phyloP scores from a whole-genome alignment of 2,888 invertebrate genomes.

The Andrena flavipes region DNA sequence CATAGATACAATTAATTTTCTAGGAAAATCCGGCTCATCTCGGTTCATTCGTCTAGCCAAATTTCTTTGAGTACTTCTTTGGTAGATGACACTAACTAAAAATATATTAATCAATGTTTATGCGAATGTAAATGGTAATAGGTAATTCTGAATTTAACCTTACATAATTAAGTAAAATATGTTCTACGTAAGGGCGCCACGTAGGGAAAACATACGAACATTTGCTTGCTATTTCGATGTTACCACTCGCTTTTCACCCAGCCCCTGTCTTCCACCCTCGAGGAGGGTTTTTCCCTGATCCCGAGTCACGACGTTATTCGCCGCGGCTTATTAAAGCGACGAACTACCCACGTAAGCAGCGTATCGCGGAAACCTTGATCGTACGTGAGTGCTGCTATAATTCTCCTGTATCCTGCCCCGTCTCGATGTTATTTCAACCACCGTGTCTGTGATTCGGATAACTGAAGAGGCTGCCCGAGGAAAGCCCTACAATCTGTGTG shows the following conservation, averaged over 20 bases:
- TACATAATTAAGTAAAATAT: no score
- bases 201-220: conserved; percentile 34
- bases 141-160: no score
- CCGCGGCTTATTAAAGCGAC: conserved; percentile 37
- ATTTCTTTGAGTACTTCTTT: no score
- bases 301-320: conserved; percentile 1
- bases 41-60: no score
- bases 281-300: conserved; percentile 36
- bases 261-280: not conserved
- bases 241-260: conserved; percentile 3
- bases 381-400: not conserved
- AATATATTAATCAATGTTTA: no score
- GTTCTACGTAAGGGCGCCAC: conserved; percentile 1
- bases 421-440: not conserved
- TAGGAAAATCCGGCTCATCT: no score
- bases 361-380: not conserved
- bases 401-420: not conserved
- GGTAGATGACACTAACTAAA: no score
- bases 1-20: no score
- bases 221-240: conserved; percentile 36
- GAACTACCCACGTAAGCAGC: conserved; percentile 14
- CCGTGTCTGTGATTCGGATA: not conserved
- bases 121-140: no score
- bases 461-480: not conserved
- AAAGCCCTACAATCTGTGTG: not conserved